Conservation (phyloP, 92 coral and sea anemone genomes). For the Nematostella vectensis region DNA sequence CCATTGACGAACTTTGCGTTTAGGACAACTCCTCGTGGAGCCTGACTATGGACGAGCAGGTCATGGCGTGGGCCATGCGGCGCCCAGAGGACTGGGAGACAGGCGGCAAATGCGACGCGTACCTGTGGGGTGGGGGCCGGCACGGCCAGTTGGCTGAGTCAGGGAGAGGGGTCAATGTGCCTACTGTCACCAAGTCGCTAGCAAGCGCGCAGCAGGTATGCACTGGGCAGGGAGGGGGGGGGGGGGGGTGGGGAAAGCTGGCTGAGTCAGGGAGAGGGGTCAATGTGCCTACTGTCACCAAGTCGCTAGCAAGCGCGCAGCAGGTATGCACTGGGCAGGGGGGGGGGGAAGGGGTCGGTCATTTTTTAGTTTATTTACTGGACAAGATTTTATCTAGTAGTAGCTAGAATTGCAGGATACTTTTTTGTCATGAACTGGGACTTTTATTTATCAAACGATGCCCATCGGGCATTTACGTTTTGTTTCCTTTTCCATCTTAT, state of each 20-base stretch:
- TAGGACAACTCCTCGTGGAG: conserved; percentile 77
- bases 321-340: no score
- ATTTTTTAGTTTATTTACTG: no score
- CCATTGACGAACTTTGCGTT: no score
- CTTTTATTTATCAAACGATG: no score
- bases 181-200: conserved; percentile 63
- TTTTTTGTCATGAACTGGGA: no score
- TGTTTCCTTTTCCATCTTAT: no score
- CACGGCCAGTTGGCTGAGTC: conserved; percentile 79
- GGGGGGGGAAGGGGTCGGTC: conserved; percentile 92
- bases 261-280: conserved; percentile 78
- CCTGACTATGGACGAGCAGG: conserved; percentile 72
- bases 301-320: conserved; percentile 61
- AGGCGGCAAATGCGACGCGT: conserved; percentile 75
- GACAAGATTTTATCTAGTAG: no score
- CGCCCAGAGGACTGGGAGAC: conserved; percentile 82
- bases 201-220: conserved; percentile 55
- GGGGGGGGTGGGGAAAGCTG: conserved; percentile 75
- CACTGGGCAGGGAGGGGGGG: no score
- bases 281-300: conserved; percentile 64
- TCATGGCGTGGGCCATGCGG: conserved; percentile 80
- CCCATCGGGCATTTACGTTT: no score
- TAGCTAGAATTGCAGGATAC: no score
- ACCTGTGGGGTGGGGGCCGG: conserved; percentile 86
- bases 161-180: conserved; percentile 73